A percentile compares a stretch with the other conserved stretches of the same genome.
Evolutionary conservation across 2,113 vertebrate genomes (phyloP).

Genomic region (Probosciger aterrimus): DNA sequence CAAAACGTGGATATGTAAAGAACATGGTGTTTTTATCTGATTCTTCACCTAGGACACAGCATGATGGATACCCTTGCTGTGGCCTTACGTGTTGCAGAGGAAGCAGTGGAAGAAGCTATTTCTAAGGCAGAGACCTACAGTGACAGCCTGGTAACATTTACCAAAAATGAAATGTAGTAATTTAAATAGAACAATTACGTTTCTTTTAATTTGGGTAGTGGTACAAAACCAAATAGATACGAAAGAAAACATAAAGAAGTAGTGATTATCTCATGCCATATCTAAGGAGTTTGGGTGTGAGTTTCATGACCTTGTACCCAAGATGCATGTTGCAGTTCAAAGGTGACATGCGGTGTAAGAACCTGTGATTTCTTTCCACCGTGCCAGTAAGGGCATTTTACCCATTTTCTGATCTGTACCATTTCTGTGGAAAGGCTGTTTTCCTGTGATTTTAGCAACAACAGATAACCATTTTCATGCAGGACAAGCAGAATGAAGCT

Average conservation of each 20-base stretch:
- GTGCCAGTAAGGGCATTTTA: not conserved
- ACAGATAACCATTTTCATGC: not conserved
- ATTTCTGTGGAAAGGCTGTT: not conserved
- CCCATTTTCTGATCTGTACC: not conserved
- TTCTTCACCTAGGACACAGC: conserved; percentile 81
- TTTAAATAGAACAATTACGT: not conserved
- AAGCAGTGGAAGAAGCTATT: conserved; percentile 96
- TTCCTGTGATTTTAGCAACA: not conserved
- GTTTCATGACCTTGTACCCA: not conserved
- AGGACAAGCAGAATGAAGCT: conserved; percentile 98
- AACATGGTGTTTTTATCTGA: not conserved
- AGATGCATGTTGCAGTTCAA: not conserved
- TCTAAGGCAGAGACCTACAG: conserved; percentile 90
- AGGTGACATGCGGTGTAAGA: not conserved
- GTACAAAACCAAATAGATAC: not conserved
- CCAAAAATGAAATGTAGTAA: not conserved
- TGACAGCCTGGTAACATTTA: conserved; percentile 87
- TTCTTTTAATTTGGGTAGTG: not conserved
- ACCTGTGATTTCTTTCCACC: not conserved
- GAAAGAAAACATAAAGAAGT: not conserved
- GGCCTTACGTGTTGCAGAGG: conserved; percentile 92
- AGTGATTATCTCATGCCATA: not conserved
- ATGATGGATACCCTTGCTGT: conserved; percentile 95
- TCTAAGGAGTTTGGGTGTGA: not conserved
- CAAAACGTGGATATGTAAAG: not conserved